These are phyloP conservation scores for Lycia hirtaria DNA, from an alignment of 2,888 invertebrate genomes.

Conservation along the genomic window DNA sequence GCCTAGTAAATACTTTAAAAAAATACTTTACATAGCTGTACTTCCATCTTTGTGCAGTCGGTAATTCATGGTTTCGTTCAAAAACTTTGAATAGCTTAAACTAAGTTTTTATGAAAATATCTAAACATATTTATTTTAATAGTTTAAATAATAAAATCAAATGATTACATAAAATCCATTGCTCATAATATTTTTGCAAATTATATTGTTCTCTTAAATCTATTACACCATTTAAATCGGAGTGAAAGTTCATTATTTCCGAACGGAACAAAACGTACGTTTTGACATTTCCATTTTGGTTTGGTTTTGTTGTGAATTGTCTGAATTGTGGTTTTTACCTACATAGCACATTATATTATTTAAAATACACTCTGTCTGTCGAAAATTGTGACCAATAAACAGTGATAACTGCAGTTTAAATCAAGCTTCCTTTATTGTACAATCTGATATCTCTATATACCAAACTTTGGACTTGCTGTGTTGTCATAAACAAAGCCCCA, in stretches of 20 bases:
- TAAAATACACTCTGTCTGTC: neutral
- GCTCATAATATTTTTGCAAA: too few species aligned
- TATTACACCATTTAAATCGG: neutral
- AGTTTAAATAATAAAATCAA: too few species aligned
- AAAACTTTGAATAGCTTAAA: neutral
- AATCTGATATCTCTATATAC: neutral
- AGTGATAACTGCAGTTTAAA: neutral
- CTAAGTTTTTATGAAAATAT: too few species aligned
- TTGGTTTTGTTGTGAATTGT: slow-evolving; percentile 8
- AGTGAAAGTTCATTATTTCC: slow-evolving; percentile 23
- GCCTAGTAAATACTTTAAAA: too few species aligned
- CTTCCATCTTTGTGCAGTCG: neutral
- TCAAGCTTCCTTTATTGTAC: neutral
- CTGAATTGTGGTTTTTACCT: too few species aligned
- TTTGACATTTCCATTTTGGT: slow-evolving; percentile 13
- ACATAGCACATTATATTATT: neutral
- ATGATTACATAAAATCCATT: too few species aligned
- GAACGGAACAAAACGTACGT: slow-evolving; percentile 17
- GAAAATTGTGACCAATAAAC: neutral
- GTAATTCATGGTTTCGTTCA: neutral
- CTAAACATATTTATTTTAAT: too few species aligned
- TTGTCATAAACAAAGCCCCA: slow-evolving; percentile 34
- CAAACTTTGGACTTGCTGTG: slow-evolving; percentile 49
- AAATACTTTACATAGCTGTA: too few species aligned
- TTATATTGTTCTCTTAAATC: too few species aligned